phyloP scores from a whole-genome alignment of 2,888 invertebrate species.

The Arge pagana region DNA sequence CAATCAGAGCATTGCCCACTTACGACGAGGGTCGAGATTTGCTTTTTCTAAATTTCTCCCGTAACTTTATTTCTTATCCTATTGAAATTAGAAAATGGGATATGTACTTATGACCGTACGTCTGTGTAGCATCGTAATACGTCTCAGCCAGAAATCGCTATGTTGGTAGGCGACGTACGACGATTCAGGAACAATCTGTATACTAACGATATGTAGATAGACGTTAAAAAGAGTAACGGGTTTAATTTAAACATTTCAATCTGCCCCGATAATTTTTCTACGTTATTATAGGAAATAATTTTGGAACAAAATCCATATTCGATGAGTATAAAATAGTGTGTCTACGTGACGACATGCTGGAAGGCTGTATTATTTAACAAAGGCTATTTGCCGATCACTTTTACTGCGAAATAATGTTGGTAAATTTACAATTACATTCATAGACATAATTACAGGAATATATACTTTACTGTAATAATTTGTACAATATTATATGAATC shows the following conservation, averaged over 20 bases:
- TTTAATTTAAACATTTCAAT: slow-evolving; percentile 48
- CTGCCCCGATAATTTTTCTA: slow-evolving; percentile 52
- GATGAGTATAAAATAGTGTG: slow-evolving; percentile 17
- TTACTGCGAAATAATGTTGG: slow-evolving; percentile 19
- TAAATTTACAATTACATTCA: slow-evolving; percentile 44
- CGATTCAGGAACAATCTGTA: slow-evolving; percentile 38
- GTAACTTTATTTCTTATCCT: too few relatives aligned
- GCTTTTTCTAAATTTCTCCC: too few relatives aligned
- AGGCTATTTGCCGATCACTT: slow-evolving; percentile 11
- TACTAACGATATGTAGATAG: slow-evolving; percentile 52
- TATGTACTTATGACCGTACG: too few relatives aligned
- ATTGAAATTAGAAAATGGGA: too few relatives aligned
- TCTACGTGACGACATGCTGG: slow-evolving; percentile 5
- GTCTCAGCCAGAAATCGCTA: neutral
- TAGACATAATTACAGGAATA: slow-evolving; percentile 54
- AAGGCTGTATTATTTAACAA: slow-evolving; percentile 22
- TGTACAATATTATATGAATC: slow-evolving; percentile 56
- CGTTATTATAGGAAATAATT: slow-evolving; percentile 51
- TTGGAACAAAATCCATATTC: slow-evolving; percentile 39
- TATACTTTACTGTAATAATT: slow-evolving; percentile 57
- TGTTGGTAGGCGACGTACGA: slow-evolving; percentile 10
- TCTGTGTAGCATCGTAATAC: too few relatives aligned
- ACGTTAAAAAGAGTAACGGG: slow-evolving; percentile 45
- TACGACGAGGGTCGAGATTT: too few relatives aligned
- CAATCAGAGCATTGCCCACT: too few relatives aligned